Conservation (phyloP, 2,113 vertebrate genomes). For the Capreolus pygargus region DNA sequence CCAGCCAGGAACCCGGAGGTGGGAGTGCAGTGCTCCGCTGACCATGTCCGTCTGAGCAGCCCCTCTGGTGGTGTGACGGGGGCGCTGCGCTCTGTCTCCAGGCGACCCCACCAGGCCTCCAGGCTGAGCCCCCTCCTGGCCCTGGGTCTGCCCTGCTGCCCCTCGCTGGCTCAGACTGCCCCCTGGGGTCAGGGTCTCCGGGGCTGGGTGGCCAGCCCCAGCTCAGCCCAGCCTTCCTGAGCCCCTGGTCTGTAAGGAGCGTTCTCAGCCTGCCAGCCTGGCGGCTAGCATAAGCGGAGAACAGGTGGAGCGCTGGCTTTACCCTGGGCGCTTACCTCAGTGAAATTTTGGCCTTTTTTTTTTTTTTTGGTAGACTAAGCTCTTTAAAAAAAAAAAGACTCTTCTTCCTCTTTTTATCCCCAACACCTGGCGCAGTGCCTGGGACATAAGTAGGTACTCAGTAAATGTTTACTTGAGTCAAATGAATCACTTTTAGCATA, state of each 20-base stretch:
- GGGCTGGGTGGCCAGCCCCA: neutral
- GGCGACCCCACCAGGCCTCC: neutral
- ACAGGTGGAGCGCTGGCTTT: neutral
- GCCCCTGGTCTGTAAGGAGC: neutral
- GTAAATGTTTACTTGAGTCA: conserved; percentile 51
- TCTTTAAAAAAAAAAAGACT: neutral
- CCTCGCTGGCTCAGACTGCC: neutral
- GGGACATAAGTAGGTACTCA: conserved; percentile 30
- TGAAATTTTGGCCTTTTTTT: neutral
- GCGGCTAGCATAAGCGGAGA: neutral
- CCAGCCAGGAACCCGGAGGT: neutral
- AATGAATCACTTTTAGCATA: conserved; percentile 17
- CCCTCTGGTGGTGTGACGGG: too few species aligned
- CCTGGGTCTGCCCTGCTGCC: neutral
- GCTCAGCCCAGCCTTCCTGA: neutral
- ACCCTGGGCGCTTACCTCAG: neutral
- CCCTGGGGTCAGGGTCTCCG: neutral
- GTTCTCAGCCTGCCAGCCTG: neutral
- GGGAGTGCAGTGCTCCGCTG: neutral
- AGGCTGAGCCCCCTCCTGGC: neutral
- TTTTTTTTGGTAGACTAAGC: neutral
- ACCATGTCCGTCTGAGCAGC: neutral
- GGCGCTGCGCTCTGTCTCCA: neutral
- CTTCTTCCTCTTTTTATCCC: neutral
- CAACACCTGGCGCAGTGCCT: conserved; percentile 24